These are phyloP conservation scores for Chrysotoxum bicinctum DNA, from an alignment of 2,888 invertebrate genomes.

Conservation along the genomic window DNA sequence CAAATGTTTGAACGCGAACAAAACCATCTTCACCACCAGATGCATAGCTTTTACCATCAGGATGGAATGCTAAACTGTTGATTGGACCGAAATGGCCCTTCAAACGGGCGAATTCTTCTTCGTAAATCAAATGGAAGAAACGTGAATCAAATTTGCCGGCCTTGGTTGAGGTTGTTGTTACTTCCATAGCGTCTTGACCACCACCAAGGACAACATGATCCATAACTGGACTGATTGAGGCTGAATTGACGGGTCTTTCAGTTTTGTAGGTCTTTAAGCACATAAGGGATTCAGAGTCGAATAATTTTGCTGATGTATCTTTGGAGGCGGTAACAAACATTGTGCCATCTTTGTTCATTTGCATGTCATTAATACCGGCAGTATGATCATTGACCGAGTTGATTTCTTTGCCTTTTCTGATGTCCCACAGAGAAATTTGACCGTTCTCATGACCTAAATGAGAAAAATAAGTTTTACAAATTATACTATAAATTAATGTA, in stretches of 20 bases:
- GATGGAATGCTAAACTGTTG: constrained; percentile 98
- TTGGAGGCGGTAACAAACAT: constrained; percentile 99
- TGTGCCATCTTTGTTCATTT: constrained; percentile 94
- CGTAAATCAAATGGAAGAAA: constrained; percentile 97
- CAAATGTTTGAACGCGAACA: constrained; percentile 97
- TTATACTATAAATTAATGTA: neutral
- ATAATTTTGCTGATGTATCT: constrained; percentile 97
- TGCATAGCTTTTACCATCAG: constrained; percentile 97
- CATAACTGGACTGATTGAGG: constrained; percentile 95
- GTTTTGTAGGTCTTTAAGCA: constrained; percentile 97
- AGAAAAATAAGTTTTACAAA: neutral
- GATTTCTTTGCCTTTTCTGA: constrained; percentile 91
- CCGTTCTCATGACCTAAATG: constrained; percentile 92
- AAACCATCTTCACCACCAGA: constrained; percentile 99
- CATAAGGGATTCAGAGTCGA: constrained; percentile 93
- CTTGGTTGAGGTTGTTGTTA: constrained; percentile 95
- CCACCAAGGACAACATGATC: constrained; percentile 99
- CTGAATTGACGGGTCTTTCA: constrained; percentile 98
- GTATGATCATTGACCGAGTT: constrained; percentile 91
- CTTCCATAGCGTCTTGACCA: constrained; percentile 99
- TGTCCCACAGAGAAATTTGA: constrained; percentile 95
- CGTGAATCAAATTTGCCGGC: constrained; percentile 98
- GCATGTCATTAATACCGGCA: constrained; percentile 96
- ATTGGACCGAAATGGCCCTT: constrained; percentile 99
- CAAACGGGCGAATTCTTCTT: constrained; percentile 98